Base-by-base conservation (phyloP, 2,888 invertebrate genomes). In the Temnothorax ravouxi region DNA sequence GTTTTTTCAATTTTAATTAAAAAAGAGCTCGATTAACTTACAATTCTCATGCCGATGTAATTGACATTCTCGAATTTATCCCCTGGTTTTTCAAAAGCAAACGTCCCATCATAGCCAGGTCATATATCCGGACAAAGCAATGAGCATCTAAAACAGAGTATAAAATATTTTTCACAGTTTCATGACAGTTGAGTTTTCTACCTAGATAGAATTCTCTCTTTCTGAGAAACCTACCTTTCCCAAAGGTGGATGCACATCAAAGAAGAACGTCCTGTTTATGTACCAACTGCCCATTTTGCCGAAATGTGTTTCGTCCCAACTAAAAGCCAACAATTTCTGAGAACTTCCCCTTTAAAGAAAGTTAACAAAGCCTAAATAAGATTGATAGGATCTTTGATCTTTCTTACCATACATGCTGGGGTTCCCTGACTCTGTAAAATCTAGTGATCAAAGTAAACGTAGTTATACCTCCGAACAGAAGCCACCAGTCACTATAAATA, bases 281-380 rank as follows among this genome's bases (percentile, higher is more conserved):
- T 99, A 99, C 99, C 99, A 99, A 94, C 98, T 99, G 0, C 98
- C 99, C 99, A 99, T 99, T 96, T 99, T 99, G 0, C 99, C 99
- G 96, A 99, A 99, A 95, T 99, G 99, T 44, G 99, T 99, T 96
- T 99, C 99, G 95, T 99, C 99, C 99, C 99, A 99, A 94, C 98
- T 98, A 93, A 91, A 96, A 96, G 47, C 44, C 59, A 50, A 80
- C 52, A 72, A 86, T 85, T 67, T 59, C n/a, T 80, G 4, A 29
- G 29, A 52, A 52, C n/a, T 77, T 21, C 66, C 34, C 64, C 11
- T 75, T 75, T 50, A 71, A 47, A 79, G 6, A 54, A 56, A 80
- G 11, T 3, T 47, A 54, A 50, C 18, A 8, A 69, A 76, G 25
- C 44, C n/a, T 69, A 13, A 56, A 47, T 66, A 9, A 41, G 3